phyloP scores from a whole-genome alignment of 2,888 invertebrate species.

The Conus canariensis region DNA sequence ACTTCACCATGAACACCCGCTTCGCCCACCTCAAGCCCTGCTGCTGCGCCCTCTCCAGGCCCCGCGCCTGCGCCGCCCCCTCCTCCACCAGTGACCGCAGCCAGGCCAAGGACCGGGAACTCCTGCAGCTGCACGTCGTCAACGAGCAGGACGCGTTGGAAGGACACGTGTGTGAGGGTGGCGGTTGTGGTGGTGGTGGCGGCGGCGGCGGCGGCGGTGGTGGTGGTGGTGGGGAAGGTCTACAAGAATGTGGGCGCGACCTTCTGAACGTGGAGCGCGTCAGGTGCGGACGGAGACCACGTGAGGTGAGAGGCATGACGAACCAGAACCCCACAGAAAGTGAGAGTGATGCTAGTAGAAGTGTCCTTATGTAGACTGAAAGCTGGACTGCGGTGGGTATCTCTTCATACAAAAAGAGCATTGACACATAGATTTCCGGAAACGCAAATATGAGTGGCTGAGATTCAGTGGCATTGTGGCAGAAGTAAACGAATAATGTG shows the following conservation, averaged over 20 bases:
- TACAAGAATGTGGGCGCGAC: neutral
- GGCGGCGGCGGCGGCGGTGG: too few species aligned
- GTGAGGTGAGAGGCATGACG: neutral
- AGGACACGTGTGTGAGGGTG: neutral
- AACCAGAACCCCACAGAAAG: neutral
- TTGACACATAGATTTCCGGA: too few species aligned
- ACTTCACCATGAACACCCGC: slow-evolving; percentile 56
- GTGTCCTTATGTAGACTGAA: neutral
- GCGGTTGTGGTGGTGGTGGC: neutral
- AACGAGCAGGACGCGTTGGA: neutral
- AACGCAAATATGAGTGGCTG: too few species aligned
- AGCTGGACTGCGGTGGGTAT: too few species aligned
- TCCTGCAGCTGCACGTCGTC: neutral
- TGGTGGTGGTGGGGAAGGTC: neutral
- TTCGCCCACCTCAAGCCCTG: slow-evolving; percentile 22
- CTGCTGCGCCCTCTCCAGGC: neutral
- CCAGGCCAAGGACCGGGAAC: neutral
- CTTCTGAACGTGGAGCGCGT: neutral
- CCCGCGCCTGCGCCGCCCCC: neutral
- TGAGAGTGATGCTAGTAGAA: neutral
- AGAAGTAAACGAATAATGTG: too few species aligned
- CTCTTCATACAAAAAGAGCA: too few species aligned
- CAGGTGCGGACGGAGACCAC: neutral
- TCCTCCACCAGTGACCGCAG: neutral
- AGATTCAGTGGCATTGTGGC: too few species aligned